Evolutionary conservation across 2,797 vertebrate genomes (phyloP).

Genomic region (Rachycentron canadum): DNA sequence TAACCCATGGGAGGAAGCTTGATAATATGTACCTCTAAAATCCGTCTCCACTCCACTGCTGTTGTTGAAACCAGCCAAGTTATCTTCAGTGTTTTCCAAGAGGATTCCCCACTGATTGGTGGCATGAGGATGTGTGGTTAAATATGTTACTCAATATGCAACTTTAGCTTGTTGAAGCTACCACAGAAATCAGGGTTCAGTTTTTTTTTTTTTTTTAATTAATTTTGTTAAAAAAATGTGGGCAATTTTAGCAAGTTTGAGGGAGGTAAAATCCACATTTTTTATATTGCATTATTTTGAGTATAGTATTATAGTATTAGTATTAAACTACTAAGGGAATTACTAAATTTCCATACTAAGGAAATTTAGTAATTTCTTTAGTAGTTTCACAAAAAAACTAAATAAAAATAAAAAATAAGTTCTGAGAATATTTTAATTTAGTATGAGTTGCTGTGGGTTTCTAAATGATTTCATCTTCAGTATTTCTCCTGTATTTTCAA

Average conservation of each 20-base stretch:
- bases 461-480: not conserved
- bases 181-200: not conserved
- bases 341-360: too few species aligned
- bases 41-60: not conserved
- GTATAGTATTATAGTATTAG: too few species aligned
- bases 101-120: not conserved
- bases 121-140: not conserved
- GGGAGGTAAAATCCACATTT: not conserved
- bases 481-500: not conserved
- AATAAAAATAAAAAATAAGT: not conserved
- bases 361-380: not conserved
- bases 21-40: constrained; percentile 30
- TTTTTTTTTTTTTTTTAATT: not conserved
- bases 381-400: not conserved
- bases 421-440: not conserved
- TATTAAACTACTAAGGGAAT: too few species aligned
- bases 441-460: not conserved
- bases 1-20: constrained; percentile 54
- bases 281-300: too few species aligned
- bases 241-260: not conserved
- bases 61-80: not conserved
- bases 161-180: too few species aligned
- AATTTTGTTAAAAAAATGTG: not conserved
- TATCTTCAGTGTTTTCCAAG: constrained; percentile 7
- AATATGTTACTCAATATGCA: constrained; percentile 15